Conservation (phyloP, 2,888 invertebrate genomes). For the Chalcis sispes region DNA sequence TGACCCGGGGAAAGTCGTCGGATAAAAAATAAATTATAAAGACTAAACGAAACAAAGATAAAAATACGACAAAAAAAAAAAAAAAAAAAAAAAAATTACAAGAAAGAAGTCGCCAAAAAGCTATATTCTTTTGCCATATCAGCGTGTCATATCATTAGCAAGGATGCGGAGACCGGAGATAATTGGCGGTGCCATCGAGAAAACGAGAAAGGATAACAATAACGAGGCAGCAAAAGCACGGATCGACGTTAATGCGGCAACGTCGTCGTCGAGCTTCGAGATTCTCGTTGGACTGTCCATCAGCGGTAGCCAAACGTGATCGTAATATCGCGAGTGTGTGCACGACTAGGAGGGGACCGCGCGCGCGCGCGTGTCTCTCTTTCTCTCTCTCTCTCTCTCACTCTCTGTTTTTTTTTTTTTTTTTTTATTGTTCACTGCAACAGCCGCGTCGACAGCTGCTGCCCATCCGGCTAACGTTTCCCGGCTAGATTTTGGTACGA, state of each 20-base stretch:
- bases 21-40: no score
- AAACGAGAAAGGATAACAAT: not conserved
- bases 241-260: not conserved
- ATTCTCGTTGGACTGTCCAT: not conserved
- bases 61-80: not conserved
- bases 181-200: conserved; percentile 1
- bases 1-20: no score
- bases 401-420: not conserved
- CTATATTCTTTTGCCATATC: no score
- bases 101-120: not conserved
- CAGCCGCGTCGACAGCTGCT: no score
- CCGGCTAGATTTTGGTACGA: no score
- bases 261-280: not conserved
- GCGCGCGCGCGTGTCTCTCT: not conserved
- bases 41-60: not conserved
- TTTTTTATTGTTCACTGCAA: no score
- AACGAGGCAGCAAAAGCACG: not conserved
- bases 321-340: conserved; percentile 9
- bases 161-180: not conserved
- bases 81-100: not conserved
- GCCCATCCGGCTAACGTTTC: not conserved
- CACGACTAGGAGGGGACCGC: not conserved
- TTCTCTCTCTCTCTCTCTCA: not conserved
- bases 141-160: not conserved
- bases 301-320: conserved; percentile 16